These are phyloP conservation scores for Bufo bufo DNA, from an alignment of 2,113 vertebrate genomes.

Conservation along the genomic window DNA sequence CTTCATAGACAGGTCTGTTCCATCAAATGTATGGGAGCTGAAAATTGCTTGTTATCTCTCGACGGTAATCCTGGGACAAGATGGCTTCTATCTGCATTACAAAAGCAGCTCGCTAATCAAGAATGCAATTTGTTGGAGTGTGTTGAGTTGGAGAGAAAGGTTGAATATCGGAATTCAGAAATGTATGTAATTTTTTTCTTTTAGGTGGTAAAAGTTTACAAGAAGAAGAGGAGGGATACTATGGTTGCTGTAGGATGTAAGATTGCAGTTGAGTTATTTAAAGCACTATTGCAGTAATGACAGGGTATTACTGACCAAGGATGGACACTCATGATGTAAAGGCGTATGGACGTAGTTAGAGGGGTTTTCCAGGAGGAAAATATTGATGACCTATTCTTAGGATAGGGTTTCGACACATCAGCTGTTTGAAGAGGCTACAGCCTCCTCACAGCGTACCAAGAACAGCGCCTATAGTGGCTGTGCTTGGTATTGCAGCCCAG, in stretches of 20 bases:
- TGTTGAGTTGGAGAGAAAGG: conserved; percentile 36
- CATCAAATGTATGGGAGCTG: conserved; percentile 51
- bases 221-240: not conserved
- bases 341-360: no score
- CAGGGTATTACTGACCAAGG: not conserved
- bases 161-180: conserved; percentile 45
- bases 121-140: conserved; percentile 49
- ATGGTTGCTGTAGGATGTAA: not conserved
- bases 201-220: conserved; percentile 24
- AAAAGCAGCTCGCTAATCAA: conserved; percentile 48
- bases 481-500: no score
- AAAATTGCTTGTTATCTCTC: conserved; percentile 55
- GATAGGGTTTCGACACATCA: no score
- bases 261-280: not conserved
- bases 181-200: conserved; percentile 33
- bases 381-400: no score
- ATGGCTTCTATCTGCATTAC: conserved; percentile 56
- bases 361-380: no score
- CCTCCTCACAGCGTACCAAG: no score
- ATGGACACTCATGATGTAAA: not conserved
- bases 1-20: conserved; percentile 51
- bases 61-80: conserved; percentile 53
- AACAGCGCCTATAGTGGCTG: no score
- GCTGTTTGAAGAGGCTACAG: no score
- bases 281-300: not conserved